Percentiles rank a stretch among this genome's conserved stretches.
Conservation (phyloP, 2,797 vertebrate species). For the Huso huso region DNA sequence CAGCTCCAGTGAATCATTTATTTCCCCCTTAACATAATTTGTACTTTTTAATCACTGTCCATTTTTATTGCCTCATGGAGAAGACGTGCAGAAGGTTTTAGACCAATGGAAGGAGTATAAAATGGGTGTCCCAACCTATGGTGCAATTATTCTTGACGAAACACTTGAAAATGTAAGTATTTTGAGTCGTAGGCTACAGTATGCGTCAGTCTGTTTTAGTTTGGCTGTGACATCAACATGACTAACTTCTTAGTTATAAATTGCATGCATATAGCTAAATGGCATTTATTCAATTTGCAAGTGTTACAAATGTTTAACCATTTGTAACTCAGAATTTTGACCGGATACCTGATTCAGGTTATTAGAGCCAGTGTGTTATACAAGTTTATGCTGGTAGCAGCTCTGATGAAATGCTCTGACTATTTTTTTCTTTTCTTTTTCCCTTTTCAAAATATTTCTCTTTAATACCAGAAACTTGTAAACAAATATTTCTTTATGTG, state of each 20-base stretch:
- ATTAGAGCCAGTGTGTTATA: too few relatives aligned
- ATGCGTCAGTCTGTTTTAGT: too few relatives aligned
- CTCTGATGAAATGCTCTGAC: too few relatives aligned
- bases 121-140: constrained; percentile 98
- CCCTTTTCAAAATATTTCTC: not conserved
- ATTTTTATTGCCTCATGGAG: constrained; percentile 91
- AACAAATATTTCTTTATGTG: constrained; percentile 12
- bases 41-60: constrained; percentile 95
- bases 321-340: not conserved
- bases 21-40: constrained; percentile 40
- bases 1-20: too few relatives aligned
- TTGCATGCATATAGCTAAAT: not conserved
- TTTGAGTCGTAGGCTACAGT: not conserved
- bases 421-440: too few relatives aligned
- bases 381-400: too few relatives aligned
- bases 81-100: constrained; percentile 91
- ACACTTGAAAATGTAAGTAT: constrained; percentile 84
- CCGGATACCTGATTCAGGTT: too few relatives aligned
- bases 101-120: constrained; percentile 98
- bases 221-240: too few relatives aligned
- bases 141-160: constrained; percentile 95
- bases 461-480: constrained; percentile 12
- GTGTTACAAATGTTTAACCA: constrained; percentile 14
- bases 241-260: too few relatives aligned
- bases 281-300: not conserved